These are phyloP conservation scores for Apocheima hispidaria DNA, from an alignment of 2,888 invertebrate species.

Conservation along the genomic window DNA sequence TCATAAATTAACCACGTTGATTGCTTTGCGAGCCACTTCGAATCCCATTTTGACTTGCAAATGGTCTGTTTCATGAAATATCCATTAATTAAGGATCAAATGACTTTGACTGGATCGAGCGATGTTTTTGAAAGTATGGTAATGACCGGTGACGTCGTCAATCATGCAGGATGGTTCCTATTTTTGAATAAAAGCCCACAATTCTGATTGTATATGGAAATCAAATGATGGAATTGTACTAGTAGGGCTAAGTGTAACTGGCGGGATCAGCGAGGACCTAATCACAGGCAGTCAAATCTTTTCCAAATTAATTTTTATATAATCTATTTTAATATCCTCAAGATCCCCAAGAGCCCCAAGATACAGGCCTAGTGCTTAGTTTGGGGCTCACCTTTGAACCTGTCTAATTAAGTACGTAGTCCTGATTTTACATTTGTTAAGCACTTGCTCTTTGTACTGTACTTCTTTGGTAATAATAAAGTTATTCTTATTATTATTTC, in stretches of 20 bases:
- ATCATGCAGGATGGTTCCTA: slow-evolving; percentile 27
- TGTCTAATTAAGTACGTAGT: no score
- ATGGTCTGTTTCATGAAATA: slow-evolving; percentile 46
- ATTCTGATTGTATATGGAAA: slow-evolving; percentile 26
- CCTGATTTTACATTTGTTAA: no score
- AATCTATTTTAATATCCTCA: neutral
- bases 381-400: no score
- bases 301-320: neutral
- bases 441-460: no score
- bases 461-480: no score
- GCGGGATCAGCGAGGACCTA: no score
- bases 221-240: neutral
- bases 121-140: slow-evolving; percentile 36
- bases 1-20: slow-evolving; percentile 59
- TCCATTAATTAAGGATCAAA: slow-evolving; percentile 48
- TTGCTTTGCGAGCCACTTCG: slow-evolving; percentile 52
- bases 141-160: slow-evolving; percentile 33
- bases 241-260: no score
- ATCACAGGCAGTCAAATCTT: neutral
- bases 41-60: slow-evolving; percentile 48
- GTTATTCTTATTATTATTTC: no score
- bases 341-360: no score
- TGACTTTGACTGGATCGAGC: slow-evolving; percentile 43
- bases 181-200: slow-evolving; percentile 6
- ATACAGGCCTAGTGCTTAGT: no score